Evolutionary conservation across 2,888 invertebrate genomes (phyloP).

Genomic region (Thysanoteuthis rhombus): DNA sequence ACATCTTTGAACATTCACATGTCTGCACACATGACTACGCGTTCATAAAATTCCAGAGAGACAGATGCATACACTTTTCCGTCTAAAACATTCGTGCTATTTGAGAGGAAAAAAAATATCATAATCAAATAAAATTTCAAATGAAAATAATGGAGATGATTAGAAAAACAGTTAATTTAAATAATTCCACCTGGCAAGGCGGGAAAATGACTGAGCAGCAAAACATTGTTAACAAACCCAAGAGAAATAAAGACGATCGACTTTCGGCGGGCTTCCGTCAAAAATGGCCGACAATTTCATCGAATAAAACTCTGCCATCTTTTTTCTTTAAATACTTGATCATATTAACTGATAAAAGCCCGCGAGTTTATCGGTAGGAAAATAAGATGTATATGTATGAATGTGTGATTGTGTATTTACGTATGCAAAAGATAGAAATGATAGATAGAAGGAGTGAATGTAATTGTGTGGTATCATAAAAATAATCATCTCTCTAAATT

Average conservation of each 20-base stretch:
- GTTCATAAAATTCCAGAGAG: too few species aligned
- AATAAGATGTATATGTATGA: neutral
- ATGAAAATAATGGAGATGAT: neutral
- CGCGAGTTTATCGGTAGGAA: neutral
- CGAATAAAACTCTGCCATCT: neutral
- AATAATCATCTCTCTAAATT: neutral
- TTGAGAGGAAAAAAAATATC: neutral
- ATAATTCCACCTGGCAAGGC: neutral
- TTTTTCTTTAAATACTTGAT: neutral
- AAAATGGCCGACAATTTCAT: neutral
- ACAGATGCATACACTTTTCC: neutral
- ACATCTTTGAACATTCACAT: too few species aligned
- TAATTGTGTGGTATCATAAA: neutral
- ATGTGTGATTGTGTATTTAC: neutral
- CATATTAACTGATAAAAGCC: neutral
- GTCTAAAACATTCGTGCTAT: neutral
- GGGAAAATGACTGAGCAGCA: neutral
- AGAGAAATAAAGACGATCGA: neutral
- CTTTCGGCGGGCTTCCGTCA: neutral
- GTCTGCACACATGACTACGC: too few species aligned
- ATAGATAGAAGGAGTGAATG: neutral
- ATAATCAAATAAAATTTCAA: neutral
- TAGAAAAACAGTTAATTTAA: conserved; percentile 12
- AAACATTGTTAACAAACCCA: neutral
- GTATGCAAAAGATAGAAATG: neutral